Base-by-base conservation (phyloP, 2,797 vertebrate species). In the Notolepis coatsorum region DNA sequence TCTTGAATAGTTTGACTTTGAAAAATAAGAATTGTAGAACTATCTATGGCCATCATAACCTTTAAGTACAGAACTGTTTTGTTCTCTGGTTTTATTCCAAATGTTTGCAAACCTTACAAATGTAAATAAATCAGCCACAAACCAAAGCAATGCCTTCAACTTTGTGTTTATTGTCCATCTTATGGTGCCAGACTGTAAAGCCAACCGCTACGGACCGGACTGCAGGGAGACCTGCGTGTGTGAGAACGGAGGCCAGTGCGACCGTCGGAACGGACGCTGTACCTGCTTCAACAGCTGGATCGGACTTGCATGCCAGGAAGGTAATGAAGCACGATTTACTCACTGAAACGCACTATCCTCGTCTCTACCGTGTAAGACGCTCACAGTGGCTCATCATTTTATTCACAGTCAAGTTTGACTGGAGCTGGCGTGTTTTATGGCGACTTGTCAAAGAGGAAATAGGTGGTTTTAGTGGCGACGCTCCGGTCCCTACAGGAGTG, bases 161-260 rank as follows among this genome's bases (percentile, higher is more conserved):
- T n/a, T n/a, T n/a, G n/a, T n/a, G n/a, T n/a, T n/a, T n/a, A n/a
- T n/a, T n/a, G n/a, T n/a, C n/a, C n/a, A n/a, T n/a, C n/a, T n/a
- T 61, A 52, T 50, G 2, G 15, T 30, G 58, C 2, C 84, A 99
- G 97, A 89, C 28, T 99, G 97, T 84, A 89, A 20, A n/a, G 77
- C 46, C 0, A 88, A 75, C 57, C 84, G 1, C 2, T 99, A 88
- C 0, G 97, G 97, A 2, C 97, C 97, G 0, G 88, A 89, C 81
- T 99, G 97, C 51, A 38, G 71, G 0, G 81, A 95, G 82, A 46
- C 4, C 43, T 99, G 97, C 8, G 84, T 89, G 56, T 99, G 97
- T 8, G 70, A 80, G 25, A 80, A 92, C 7, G 92, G 89, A 4
- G 89, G 92, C 0, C 86, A 85, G 71, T 99, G 97, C 0, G 79